phyloP scores from a whole-genome alignment of 2,113 vertebrate species.

The Percina caprodes region DNA sequence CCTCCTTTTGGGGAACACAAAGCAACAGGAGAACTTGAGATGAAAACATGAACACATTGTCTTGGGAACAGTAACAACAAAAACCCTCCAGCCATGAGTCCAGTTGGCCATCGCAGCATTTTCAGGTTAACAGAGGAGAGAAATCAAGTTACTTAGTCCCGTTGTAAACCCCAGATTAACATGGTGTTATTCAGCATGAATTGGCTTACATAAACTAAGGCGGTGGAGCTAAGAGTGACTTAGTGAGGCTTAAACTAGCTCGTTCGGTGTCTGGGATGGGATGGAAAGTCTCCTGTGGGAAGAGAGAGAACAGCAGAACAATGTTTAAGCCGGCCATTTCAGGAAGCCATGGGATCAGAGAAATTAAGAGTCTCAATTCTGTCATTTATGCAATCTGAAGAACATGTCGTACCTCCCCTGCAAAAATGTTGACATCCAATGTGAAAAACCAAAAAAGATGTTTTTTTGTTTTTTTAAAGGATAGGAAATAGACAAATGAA shows the following conservation, averaged over 20 bases:
- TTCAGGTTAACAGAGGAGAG: slow-evolving; percentile 78
- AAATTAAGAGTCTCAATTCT: slow-evolving; percentile 72
- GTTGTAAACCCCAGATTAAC: slow-evolving; percentile 80
- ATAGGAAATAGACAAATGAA: not conserved
- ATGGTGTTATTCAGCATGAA: slow-evolving; percentile 81
- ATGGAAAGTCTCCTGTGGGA: slow-evolving; percentile 77
- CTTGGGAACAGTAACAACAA: slow-evolving; percentile 71
- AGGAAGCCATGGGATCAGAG: slow-evolving; percentile 75
- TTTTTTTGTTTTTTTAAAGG: not conserved
- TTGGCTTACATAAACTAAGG: slow-evolving; percentile 73
- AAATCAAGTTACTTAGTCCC: slow-evolving; percentile 73
- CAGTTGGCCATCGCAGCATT: slow-evolving; percentile 66
- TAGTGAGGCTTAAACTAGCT: slow-evolving; percentile 80
- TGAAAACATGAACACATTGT: slow-evolving; percentile 45
- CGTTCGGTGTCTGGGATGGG: slow-evolving; percentile 70
- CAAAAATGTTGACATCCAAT: slow-evolving; percentile 19
- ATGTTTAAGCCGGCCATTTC: slow-evolving; percentile 72
- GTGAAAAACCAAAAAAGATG: not conserved
- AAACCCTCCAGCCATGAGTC: slow-evolving; percentile 58
- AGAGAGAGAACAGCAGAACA: slow-evolving; percentile 71
- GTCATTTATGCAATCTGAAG: slow-evolving; percentile 64
- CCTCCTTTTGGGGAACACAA: not conserved
- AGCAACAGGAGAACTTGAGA: slow-evolving; percentile 34
- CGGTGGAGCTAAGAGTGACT: slow-evolving; percentile 76
- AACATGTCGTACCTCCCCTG: slow-evolving; percentile 41